phyloP scores from a whole-genome alignment of 2,888 invertebrate species.

The Drosophila mimetica region DNA sequence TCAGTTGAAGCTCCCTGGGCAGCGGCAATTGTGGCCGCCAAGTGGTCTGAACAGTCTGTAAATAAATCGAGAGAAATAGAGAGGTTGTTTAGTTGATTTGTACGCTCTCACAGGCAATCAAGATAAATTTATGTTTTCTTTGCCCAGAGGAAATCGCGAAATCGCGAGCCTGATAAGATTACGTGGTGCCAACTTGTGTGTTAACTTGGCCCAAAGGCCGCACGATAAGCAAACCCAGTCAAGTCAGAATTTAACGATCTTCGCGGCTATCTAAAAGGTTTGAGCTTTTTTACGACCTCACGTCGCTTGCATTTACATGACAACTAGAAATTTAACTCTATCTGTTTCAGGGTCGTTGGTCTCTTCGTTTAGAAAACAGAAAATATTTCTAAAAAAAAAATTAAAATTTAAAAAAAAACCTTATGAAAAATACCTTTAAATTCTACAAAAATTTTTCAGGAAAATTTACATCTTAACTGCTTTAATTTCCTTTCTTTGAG shows the following conservation, averaged over 20 bases:
- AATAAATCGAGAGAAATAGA: conserved; percentile 16
- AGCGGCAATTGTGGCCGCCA: conserved; percentile 84
- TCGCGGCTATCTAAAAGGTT: conserved; percentile 21
- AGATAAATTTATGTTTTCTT: conserved; percentile 66
- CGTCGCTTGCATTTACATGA: conserved; percentile 54
- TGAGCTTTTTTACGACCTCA: conserved; percentile 52
- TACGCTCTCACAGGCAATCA: conserved; percentile 38
- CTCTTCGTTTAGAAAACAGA: not conserved
- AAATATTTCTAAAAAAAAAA: not conserved
- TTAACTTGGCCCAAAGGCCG: conserved; percentile 43
- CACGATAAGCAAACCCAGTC: conserved; percentile 44
- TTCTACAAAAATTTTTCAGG: too few species aligned
- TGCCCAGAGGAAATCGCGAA: conserved; percentile 38
- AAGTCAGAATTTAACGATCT: conserved; percentile 23
- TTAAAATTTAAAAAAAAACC: not conserved
- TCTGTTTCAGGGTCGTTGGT: conserved; percentile 58
- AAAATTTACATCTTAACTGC: too few species aligned
- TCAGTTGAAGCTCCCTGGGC: conserved; percentile 81
- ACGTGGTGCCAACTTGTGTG: not conserved
- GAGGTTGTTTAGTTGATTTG: conserved; percentile 27
- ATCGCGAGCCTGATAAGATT: conserved; percentile 17
- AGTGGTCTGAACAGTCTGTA: conserved; percentile 84
- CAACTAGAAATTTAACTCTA: conserved; percentile 36
- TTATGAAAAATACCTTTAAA: too few species aligned
- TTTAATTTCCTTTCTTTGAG: too few species aligned